These are phyloP conservation scores for Scaptomyza pallida DNA, from an alignment of 1,140 invertebrate species.

Conservation along the genomic window DNA sequence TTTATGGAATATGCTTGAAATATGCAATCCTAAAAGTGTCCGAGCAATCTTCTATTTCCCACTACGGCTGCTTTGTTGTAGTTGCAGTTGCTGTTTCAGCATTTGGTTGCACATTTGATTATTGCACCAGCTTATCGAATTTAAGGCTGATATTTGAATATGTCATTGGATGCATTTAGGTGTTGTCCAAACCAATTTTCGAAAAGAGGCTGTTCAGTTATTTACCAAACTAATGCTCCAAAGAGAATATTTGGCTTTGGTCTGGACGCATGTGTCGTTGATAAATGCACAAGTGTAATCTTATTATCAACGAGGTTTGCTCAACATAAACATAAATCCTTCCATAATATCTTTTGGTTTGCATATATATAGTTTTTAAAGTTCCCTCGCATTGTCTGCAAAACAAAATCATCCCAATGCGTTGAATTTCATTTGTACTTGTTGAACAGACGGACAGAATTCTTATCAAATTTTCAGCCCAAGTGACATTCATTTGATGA, in stretches of 20 bases:
- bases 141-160: not conserved
- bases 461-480: slow-evolving; percentile 9
- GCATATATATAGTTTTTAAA: no score
- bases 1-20: not conserved
- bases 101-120: not conserved
- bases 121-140: not conserved
- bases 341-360: no score
- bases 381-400: no score
- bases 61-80: not conserved
- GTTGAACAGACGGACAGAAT: not conserved
- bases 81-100: not conserved
- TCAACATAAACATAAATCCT: no score
- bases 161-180: no score
- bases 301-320: no score
- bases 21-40: not conserved
- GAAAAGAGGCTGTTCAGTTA: no score
- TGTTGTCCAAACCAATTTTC: no score
- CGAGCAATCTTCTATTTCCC: not conserved
- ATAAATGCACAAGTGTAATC: no score
- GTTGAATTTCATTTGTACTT: not conserved
- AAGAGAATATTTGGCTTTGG: not conserved
- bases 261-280: no score
- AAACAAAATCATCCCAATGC: not conserved
- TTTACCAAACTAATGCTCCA: no score
- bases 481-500: slow-evolving; percentile 1